Evolutionary conservation across 2,113 vertebrate genomes (phyloP).

Genomic region (Lepus europaeus): DNA sequence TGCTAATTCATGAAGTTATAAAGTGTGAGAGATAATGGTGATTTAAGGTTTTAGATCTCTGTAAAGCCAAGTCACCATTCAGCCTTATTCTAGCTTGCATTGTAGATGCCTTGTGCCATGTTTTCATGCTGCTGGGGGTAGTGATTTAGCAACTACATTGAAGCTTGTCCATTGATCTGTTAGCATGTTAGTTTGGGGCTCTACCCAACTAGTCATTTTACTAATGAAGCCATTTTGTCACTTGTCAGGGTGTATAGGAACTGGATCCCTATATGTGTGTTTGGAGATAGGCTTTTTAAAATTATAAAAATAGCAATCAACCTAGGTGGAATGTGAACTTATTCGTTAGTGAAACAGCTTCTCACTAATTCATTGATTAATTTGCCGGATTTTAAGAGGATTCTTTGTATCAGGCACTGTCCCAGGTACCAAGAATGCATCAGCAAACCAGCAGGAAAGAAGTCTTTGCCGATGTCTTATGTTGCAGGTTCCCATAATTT

Average conservation of each 20-base stretch:
- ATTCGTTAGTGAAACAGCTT: constrained; percentile 24
- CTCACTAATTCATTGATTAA: constrained; percentile 28
- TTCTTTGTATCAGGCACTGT: background rate
- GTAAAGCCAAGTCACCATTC: background rate
- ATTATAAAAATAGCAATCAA: background rate
- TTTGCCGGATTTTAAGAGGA: constrained; percentile 7
- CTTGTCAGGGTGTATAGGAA: background rate
- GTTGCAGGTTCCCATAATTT: background rate
- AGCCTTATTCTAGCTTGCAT: background rate
- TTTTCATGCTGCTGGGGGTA: background rate
- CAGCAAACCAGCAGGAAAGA: background rate
- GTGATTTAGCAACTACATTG: background rate
- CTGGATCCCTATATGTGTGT: background rate
- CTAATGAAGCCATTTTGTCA: background rate
- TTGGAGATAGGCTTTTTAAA: constrained; percentile 41
- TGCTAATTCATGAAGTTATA: background rate
- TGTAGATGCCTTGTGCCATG: background rate
- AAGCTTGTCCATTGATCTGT: background rate
- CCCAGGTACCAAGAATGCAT: background rate
- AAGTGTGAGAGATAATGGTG: background rate
- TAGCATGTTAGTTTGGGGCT: background rate
- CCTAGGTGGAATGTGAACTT: background rate
- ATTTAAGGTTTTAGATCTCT: constrained; percentile 5
- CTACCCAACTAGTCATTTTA: background rate
- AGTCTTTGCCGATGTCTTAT: background rate